Conservation (phyloP, 2,888 invertebrate genomes). For the Drosophila histrio region DNA sequence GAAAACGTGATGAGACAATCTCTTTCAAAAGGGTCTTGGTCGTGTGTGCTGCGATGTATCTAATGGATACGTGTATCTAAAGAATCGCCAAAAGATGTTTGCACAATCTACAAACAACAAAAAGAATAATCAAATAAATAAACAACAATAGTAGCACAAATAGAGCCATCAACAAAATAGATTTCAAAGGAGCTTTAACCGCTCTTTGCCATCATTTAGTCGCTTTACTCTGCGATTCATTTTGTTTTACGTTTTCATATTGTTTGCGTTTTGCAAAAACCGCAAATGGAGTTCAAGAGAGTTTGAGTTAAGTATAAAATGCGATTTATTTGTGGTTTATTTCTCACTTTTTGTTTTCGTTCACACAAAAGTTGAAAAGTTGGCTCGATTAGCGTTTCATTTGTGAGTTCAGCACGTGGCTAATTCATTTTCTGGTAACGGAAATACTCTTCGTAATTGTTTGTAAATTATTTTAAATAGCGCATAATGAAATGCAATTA, state of each 20-base stretch:
- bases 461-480: slow-evolving; percentile 33
- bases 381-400: slow-evolving; percentile 34
- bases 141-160: slow-evolving; percentile 23
- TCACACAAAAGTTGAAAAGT: slow-evolving; percentile 12
- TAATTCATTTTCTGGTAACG: slow-evolving; percentile 37
- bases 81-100: slow-evolving; percentile 60
- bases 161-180: slow-evolving; percentile 53
- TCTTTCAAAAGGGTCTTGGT: slow-evolving; percentile 69
- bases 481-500: slow-evolving; percentile 30
- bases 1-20: slow-evolving; percentile 70
- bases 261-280: slow-evolving; percentile 33
- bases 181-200: slow-evolving; percentile 30
- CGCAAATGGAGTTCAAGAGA: slow-evolving; percentile 61
- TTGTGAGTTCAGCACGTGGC: slow-evolving; percentile 39
- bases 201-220: slow-evolving; percentile 20
- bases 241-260: slow-evolving; percentile 42
- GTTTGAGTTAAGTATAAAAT: slow-evolving; percentile 48
- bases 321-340: slow-evolving; percentile 66
- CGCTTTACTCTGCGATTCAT: slow-evolving; percentile 3
- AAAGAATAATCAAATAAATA: slow-evolving; percentile 31
- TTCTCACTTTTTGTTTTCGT: not conserved
- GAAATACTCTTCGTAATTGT: slow-evolving; percentile 25
- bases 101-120: slow-evolving; percentile 31
- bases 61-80: slow-evolving; percentile 33
- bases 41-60: slow-evolving; percentile 36